These are phyloP conservation scores for Tetranychus truncatus DNA, from an alignment of 2,888 invertebrate genomes.

Conservation along the genomic window DNA sequence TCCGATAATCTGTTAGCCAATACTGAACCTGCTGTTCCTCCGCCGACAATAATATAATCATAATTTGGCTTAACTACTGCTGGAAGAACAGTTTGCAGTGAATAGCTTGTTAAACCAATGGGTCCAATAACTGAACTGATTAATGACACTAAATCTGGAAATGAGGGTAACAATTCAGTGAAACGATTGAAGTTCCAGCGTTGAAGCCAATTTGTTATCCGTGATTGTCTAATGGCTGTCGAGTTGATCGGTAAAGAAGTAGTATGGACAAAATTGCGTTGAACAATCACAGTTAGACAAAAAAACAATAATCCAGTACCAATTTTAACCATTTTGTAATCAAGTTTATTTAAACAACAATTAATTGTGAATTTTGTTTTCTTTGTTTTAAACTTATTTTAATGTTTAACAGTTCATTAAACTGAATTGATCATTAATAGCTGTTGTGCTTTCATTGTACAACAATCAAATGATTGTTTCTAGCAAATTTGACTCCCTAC, in stretches of 20 bases:
- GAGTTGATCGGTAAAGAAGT: not conserved
- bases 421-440: too few relatives aligned
- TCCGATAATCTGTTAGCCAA: not conserved
- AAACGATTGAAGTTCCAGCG: not conserved
- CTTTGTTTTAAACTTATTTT: too few relatives aligned
- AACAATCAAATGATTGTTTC: not conserved
- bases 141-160: not conserved
- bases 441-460: not conserved
- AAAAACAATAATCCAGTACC: not conserved
- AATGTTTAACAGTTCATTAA: too few relatives aligned
- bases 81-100: not conserved
- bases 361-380: not conserved
- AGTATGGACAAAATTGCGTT: not conserved
- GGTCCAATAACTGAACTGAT: not conserved
- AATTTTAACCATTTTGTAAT: not conserved
- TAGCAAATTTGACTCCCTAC: not conserved
- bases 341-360: not conserved
- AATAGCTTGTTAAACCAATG: not conserved
- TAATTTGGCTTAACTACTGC: not conserved
- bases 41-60: not conserved
- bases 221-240: not conserved
- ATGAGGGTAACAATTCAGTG: not conserved
- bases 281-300: not conserved
- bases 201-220: not conserved
- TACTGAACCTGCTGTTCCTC: not conserved